Percentiles rank a stretch among this genome's conserved stretches.
These are phyloP conservation scores for Trachurus trachurus DNA, from an alignment of 2,797 vertebrate species.

Conservation along the genomic window DNA sequence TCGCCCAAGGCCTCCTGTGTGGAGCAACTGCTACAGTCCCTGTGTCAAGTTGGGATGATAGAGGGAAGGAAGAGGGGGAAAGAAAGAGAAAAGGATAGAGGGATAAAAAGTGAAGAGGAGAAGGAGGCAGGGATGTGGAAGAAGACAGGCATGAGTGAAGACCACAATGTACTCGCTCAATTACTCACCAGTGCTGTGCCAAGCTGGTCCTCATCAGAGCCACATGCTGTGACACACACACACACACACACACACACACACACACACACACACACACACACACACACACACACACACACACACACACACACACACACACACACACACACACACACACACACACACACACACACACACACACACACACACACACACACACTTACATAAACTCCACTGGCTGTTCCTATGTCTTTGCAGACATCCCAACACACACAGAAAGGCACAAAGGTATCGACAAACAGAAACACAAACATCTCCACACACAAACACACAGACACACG, in stretches of 20 bases:
- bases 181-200: conserved; percentile 72
- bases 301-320: conserved; percentile 42
- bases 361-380: conserved; percentile 44
- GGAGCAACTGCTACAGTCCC: conserved; percentile 5
- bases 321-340: conserved; percentile 43
- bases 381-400: conserved; percentile 19
- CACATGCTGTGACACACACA: conserved; percentile 59
- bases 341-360: conserved; percentile 44
- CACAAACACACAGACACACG: conserved; percentile 1
- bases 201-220: conserved; percentile 70
- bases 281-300: conserved; percentile 43
- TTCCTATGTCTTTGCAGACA: background rate
- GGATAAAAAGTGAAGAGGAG: background rate
- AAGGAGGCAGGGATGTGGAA: conserved; percentile 47
- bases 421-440: background rate
- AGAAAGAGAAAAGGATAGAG: background rate
- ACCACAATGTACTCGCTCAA: conserved; percentile 74
- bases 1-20: conserved; percentile 38
- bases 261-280: conserved; percentile 26
- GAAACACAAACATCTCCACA: background rate
- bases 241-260: conserved; percentile 36
- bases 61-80: background rate
- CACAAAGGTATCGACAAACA: background rate
- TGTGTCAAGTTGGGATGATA: background rate
- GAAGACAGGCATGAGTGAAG: conserved; percentile 55